Base-by-base conservation (phyloP, 2,888 invertebrate genomes). In the Lymantria dispar region DNA sequence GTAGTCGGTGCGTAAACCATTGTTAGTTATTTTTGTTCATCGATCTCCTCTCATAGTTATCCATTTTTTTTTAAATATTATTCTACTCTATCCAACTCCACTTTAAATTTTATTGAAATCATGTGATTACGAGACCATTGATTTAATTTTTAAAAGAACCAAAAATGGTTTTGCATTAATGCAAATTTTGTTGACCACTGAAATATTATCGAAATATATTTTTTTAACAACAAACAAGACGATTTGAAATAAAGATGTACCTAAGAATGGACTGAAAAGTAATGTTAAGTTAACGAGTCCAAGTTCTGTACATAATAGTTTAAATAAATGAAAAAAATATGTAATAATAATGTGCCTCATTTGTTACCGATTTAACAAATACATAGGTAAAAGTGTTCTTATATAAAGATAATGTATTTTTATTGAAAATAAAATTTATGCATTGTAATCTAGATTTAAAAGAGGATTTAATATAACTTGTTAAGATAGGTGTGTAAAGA, bases 71-170 rank as follows among this genome's bases (percentile, higher is more conserved):
- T 65, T 65, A 52, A 58, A 57, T 60, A 62, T 41, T 65, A 31
- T 49, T 53, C 59, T 56, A 59, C 56, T 56, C 68, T 68, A 55
- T 67, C 60, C 71, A 62, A 56, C 68, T 68, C 63, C 66, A 66
- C 69, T 65, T 64, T 62, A 63, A 64, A 65, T 64, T 22, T 63
- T 64, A 71, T 58, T 43, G 61, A 65, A 67, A 67, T 67, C 78
- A 82, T 88, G 88, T 90, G 89, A 89, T 89, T 77, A 80, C 74
- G 80, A 86, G 77, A 89, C 89, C 89, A 90, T 90, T 87, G 89
- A 89, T 82, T 76, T 83, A 40, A 78, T 72, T n/a, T 70, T 73
- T n/a, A n/a, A 63, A 70, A 71, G 5, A 78, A 83, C 80, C 85
- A 83, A 85, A 86, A 76, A 78, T 71, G 76, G 78, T 83, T 82